Evolutionary conservation across 1,140 invertebrate genomes (phyloP), one percentile per base, ranked within the genome.

Genomic region (Phenacoccus solenopsis): DNA sequence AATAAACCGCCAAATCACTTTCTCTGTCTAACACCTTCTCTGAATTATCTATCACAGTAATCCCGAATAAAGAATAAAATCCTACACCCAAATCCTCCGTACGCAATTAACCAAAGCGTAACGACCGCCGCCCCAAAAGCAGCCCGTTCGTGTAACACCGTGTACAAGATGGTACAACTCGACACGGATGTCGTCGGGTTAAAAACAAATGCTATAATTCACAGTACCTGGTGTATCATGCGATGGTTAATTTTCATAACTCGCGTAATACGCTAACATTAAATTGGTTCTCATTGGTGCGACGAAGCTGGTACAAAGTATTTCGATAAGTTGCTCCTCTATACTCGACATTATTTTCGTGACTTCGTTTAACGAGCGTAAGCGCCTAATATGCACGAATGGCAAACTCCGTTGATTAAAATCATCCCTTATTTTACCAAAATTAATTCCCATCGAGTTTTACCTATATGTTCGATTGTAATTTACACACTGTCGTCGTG

Each of bases 181-280:
- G 38, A 49, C 38, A 49, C 38, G 38, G 38, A 49, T 49, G 38
- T 49, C 38, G 38, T 49, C 38, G 38, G 38, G 38, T 49, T 49
- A 49, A 49, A 32, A 49, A 49, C 38, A 49, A 49, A 49, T 49
- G 38, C 38, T 49, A 49, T 49, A 49, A 49, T 49, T 49, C 38
- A 49, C 38, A 49, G 20, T 49, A 49, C n/a, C n/a, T n/a, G n/a
- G n/a, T n/a, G 20, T 49, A 49, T 49, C 38, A n/a, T 49, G 38
- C 38, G 3, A 49, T n/a, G 38, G 38, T 49, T 49, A 49, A 49
- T 49, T 49, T 49, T 49, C 38, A 10, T 49, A 16, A 49, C 20
- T 3, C 20, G 20, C 38, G 38, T 49, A 16, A n/a, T 49, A 49
- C 38, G 20, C 38, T 3, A n/a, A 49, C 38, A 49, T 49, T 49